Evolutionary conservation across 2,113 vertebrate species (phyloP), one percentile per base, ranked within the genome.

Genomic region (Channa argus): DNA sequence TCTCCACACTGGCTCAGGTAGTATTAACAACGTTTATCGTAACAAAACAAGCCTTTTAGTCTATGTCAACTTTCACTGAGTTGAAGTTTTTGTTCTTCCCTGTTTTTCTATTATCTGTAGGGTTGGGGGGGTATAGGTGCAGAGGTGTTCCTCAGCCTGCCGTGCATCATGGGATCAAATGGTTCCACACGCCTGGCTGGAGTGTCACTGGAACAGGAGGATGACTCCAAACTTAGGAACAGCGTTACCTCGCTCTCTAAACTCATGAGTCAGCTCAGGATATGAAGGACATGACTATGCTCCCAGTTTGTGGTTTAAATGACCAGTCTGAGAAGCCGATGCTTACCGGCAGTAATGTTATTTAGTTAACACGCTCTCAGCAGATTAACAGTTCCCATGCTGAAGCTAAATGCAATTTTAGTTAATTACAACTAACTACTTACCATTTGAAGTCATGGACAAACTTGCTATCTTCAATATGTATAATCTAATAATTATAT

Each of bases 121-220:
- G 96, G 96, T 8, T 96, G 92, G 89, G 94, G 93, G 15, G 94
- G 88, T 74, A 95, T 97, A 60, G 93, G 95, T 11, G 89, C 88
- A 1, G 96, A 99, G 82, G 97, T 98, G 34, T 99, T 98, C 91
- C 92, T 99, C 90, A 99, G 97, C 81, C 83, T 99, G 24, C 98
- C 97, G 0, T 99, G 97, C 69, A 34, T 95, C 34, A 91, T 99
- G 83, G 97, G 97, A 65, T 68, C 53, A 4, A 86, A 33, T 0
- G 97, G 98, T 4, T 95, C 97, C 58, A 91, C 79, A 0, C 95
- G 96, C 64, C 72, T 95, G 60, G 90, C 96, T 5, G 90, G 91
- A n/a, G 91, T 92, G 24, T 50, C 86, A 1, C 89, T 95, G 67
- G 93, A 91, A 38, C 87, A 93, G 63, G 93, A 95, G 1, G 85